phyloP scores from a whole-genome alignment of 2,113 vertebrate species.

The Nothocercus nigrocapillus region DNA sequence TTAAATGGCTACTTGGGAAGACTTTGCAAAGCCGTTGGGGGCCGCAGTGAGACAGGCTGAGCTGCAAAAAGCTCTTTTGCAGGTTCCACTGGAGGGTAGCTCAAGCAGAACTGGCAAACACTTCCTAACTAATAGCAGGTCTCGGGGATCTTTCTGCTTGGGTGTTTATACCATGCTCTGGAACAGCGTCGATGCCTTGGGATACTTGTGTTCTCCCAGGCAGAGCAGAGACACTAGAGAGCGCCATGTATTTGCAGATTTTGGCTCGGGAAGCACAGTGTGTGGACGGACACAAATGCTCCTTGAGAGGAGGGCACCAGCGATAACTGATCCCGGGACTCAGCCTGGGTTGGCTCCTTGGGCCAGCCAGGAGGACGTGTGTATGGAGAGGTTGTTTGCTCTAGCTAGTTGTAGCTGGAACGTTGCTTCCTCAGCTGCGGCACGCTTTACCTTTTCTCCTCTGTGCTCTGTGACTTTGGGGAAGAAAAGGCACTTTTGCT shows the following conservation, averaged over 20 bases:
- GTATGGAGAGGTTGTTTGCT: neutral
- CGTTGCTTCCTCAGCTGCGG: neutral
- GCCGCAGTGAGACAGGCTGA: neutral
- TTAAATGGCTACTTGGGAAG: neutral
- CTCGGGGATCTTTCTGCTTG: neutral
- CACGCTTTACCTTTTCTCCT: neutral
- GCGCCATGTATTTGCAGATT: slow-evolving; percentile 40
- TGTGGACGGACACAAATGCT: neutral
- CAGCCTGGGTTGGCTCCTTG: neutral
- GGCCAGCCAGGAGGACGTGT: neutral
- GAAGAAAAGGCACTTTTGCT: neutral
- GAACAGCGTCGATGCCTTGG: neutral
- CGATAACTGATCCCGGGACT: neutral
- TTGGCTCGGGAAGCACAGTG: neutral
- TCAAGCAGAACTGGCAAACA: rapidly evolving
- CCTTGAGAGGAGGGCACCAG: neutral
- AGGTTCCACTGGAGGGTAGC: neutral
- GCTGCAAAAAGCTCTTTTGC: neutral
- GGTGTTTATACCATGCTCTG: neutral
- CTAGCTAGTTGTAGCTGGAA: neutral
- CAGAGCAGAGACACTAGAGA: slow-evolving; percentile 45
- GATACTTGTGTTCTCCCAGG: neutral
- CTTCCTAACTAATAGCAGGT: neutral
- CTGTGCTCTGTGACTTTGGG: neutral
- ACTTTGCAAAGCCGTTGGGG: too few relatives aligned